These are phyloP conservation scores for Drosophila aff. DNA, from an alignment of 1,140 invertebrate species.

Conservation along the genomic window DNA sequence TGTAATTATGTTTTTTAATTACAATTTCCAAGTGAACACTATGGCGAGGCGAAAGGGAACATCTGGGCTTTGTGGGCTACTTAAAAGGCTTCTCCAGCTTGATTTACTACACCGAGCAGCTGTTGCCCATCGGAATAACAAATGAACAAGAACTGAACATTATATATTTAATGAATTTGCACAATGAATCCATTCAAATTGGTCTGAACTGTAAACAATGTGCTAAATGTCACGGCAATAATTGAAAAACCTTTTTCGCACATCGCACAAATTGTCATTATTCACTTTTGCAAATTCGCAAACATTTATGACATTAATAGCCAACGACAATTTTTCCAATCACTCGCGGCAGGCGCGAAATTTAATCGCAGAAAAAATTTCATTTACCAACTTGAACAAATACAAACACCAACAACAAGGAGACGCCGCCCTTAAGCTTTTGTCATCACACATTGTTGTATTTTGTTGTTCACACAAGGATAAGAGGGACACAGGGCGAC, in stretches of 20 bases:
- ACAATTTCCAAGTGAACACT: neutral
- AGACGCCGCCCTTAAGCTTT: slow-evolving; percentile 39
- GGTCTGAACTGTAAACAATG: slow-evolving; percentile 16
- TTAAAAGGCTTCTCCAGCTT: slow-evolving; percentile 15
- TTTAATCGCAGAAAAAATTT: slow-evolving; percentile 32
- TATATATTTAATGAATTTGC: slow-evolving; percentile 22
- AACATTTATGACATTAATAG: slow-evolving; percentile 47
- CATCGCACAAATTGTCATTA: slow-evolving; percentile 23
- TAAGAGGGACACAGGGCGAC: neutral
- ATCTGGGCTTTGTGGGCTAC: slow-evolving; percentile 5
- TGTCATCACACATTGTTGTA: slow-evolving; percentile 39
- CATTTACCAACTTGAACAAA: slow-evolving; percentile 33
- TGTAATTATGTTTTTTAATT: slow-evolving; percentile 21
- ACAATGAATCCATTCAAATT: slow-evolving; percentile 9
- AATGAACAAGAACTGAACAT: neutral
- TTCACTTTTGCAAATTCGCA: slow-evolving; percentile 33
- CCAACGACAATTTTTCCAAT: slow-evolving; percentile 21
- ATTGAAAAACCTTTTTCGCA: slow-evolving; percentile 33
- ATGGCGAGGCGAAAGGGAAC: neutral
- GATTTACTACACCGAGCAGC: slow-evolving; percentile 17
- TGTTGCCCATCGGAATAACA: slow-evolving; percentile 8
- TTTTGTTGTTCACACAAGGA: slow-evolving; percentile 27
- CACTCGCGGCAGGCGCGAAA: slow-evolving; percentile 9
- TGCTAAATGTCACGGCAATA: slow-evolving; percentile 22
- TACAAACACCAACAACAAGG: slow-evolving; percentile 5